Base-by-base conservation (phyloP, 1,140 invertebrate genomes). In the Trachelipus rathkii region DNA sequence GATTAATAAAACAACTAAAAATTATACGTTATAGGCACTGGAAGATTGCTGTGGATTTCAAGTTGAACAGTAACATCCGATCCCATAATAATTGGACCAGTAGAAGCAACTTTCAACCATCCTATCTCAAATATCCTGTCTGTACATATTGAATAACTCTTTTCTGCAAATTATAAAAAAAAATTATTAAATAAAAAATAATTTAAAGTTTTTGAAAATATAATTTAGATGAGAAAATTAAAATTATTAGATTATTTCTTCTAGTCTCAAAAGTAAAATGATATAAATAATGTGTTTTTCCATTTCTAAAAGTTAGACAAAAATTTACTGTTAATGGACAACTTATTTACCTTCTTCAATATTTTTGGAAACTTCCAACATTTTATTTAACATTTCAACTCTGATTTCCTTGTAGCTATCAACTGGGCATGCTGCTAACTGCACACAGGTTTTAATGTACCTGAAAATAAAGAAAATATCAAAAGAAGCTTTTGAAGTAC, bases 401-500 rank as follows among this genome's bases (percentile, higher is more conserved):
- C 86, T 83, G 46, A 84, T 82, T 46, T 82, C 78, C n/a, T 81
- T 53, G 66, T 84, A 90, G 73, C 95, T 89, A 15, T 60, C 50
- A 10, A 88, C 84, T 60, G 89, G 89, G 82, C 92, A 91, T 67
- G 84, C 83, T 7, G 93, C 90, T 78, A 96, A 90, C 68, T 90
- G 89, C 74, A 91, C 90, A 84, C 91, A 92, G 7, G 84, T 85
- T 78, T 85, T 84, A 9, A 85, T 78, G 77, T 84, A 86, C 69
- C 82, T 82, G 43, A 50, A 70, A 43, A 44, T 75, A 72, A n/a
- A 76, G 46, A 73, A 74, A 72, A 43, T 33, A 33, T 33, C 33
- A 33, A 33, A 3, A 33, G 33, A 6, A 33, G 33, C 33, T 33
- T 1, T 6, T 33, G 1, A 33, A 6, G 33, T 33, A 6, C 33